Conservation (phyloP, 2,797 vertebrate species). For the Pseudomugil tenellus region DNA sequence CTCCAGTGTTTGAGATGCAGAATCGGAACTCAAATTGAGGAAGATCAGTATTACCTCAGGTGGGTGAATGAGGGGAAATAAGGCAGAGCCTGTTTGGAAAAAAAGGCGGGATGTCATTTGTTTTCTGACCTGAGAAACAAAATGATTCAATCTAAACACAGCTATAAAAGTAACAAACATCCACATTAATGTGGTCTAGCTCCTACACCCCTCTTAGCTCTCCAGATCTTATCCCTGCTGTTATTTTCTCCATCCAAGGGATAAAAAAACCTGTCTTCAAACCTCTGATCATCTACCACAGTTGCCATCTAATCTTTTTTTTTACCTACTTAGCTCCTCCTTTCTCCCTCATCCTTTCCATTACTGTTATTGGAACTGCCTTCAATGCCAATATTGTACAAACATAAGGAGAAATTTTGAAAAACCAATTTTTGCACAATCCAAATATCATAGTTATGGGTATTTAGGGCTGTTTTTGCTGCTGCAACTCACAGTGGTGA, state of each 20-base stretch:
- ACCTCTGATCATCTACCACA: constrained; percentile 41
- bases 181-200: constrained; percentile 6
- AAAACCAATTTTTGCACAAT: constrained; percentile 38
- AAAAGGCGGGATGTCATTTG: constrained; percentile 10
- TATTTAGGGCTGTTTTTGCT: constrained; percentile 52
- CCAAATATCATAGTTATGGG: constrained; percentile 44
- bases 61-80: not conserved
- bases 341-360: not conserved
- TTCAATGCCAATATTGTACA: not conserved
- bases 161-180: constrained; percentile 9
- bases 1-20: constrained; percentile 30
- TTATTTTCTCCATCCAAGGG: constrained; percentile 31
- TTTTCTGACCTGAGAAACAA: constrained; percentile 21
- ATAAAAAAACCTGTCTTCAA: constrained; percentile 11
- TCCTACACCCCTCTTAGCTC: not conserved
- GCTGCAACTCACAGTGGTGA: constrained; percentile 40
- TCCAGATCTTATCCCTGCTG: constrained; percentile 3
- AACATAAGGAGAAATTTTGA: constrained; percentile 13
- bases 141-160: constrained; percentile 28
- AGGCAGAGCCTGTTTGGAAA: constrained; percentile 1
- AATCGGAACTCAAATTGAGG: constrained; percentile 25
- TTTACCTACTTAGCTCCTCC: constrained; percentile 32
- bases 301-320: constrained; percentile 40
- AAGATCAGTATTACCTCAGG: not conserved
- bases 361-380: not conserved